Base-by-base conservation (phyloP, 53 echinoderm and acorn worm species). In the Stichopus horrens region DNA sequence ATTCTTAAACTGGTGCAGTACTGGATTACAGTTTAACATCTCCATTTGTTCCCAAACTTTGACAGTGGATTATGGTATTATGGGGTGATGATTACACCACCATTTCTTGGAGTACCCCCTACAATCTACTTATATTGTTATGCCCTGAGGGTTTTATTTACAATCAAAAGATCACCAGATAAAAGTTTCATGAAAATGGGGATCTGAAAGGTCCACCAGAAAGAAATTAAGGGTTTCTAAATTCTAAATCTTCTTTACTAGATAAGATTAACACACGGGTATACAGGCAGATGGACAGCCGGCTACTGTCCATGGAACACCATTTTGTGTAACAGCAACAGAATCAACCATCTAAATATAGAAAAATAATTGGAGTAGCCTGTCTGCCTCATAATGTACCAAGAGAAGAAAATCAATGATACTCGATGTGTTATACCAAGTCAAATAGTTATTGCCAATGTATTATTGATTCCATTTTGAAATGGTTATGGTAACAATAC, bases 11-110 rank as follows among this genome's bases (percentile, higher is more conserved):
- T 18, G 71, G 14, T 13, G 14, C 14, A 52, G 57, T 5, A 18
- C 21, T 20, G 58, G 81, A 81, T 81, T 81, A 81, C 81, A 81
- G 57, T 81, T 81, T 14, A 81, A n/a, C n/a, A 81, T 18, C 14
- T 4, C 81, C 81, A 81, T 81, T 81, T 81, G 81, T 81, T 22
- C 81, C 56, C 81, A 81, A 81, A 81, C 81, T 81, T 81, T 81
- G 57, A 81, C 57, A 16, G 20, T 9, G 57, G 81, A 51, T 79
- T 19, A 79, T 54, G 79, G 79, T 54, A 79, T 79, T 56, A 81
- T 56, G 10, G 10, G 9, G 37, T 23, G 76, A 76, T 76, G 6
- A 23, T 5, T 11, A 81, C 10, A 8, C 21, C 4, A n/a, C 8
- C n/a, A 56, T 57, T 81, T 18, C n/a, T 21, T 16, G 58, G 20